Evolutionary conservation across 2,888 invertebrate species (phyloP).

Genomic region (Ormyrus nitidulus): DNA sequence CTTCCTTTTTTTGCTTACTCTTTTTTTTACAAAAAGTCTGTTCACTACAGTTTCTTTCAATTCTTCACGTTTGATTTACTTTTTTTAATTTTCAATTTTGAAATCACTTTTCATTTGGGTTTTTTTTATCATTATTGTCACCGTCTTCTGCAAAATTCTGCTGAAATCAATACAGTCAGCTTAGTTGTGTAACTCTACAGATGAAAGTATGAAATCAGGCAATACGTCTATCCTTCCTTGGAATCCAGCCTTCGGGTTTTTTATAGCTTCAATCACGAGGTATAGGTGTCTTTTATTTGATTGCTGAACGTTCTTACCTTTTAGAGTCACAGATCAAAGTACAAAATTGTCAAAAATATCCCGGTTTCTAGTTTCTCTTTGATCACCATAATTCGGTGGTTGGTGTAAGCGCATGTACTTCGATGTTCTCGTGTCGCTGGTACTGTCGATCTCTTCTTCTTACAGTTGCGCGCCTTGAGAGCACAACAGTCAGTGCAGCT

Average conservation of each 20-base stretch:
- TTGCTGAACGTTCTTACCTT: constrained; percentile 23
- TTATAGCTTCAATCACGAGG: constrained; percentile 1
- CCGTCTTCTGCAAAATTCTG: constrained; percentile 58
- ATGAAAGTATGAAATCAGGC: constrained; percentile 13
- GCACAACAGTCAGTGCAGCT: constrained; percentile 76
- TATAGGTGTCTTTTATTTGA: neutral
- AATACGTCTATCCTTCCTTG: neutral
- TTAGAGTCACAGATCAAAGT: constrained; percentile 31
- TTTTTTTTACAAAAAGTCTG: constrained; percentile 47
- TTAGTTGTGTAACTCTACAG: constrained; percentile 8
- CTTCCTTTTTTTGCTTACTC: constrained; percentile 35
- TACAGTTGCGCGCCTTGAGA: constrained; percentile 73
- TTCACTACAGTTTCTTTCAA: constrained; percentile 52
- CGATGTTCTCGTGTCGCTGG: constrained; percentile 77
- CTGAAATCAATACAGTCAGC: constrained; percentile 34
- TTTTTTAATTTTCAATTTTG: constrained; percentile 39
- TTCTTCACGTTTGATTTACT: constrained; percentile 43
- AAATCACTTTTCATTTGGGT: constrained; percentile 21
- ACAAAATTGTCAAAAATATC: constrained; percentile 50
- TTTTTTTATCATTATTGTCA: constrained; percentile 67
- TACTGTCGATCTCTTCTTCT: constrained; percentile 68
- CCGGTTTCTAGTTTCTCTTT: neutral
- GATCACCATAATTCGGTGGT: constrained; percentile 85
- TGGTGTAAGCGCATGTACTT: constrained; percentile 79
- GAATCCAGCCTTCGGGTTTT: neutral